Base-by-base conservation (phyloP, 2,113 vertebrate genomes). In the Cranoglanis bouderius region DNA sequence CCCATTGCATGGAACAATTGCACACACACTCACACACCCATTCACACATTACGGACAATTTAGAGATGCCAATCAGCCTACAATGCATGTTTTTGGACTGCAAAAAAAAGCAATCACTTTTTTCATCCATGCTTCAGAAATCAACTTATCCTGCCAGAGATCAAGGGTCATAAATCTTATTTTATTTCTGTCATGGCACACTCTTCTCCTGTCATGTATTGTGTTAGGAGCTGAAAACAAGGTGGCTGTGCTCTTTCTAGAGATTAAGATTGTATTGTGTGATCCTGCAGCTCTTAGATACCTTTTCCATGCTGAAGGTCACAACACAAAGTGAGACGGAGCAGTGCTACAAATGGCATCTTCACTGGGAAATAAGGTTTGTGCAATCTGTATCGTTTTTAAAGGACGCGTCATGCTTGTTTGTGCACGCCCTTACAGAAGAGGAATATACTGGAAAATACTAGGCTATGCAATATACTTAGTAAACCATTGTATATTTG, bases 181-280 rank as follows among this genome's bases (percentile, higher is more conserved):
- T 89, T 82, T 82, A 78, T 59, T 53, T 65, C 80, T 61, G 53
- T 51, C 85, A 83, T 4, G 18, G 65, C 67, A 29, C 85, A 86
- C 81, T 83, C 84, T 63, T 43, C 18, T 51, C 65, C 57, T 86
- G 78, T 89, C 77, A 86, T 49, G 57, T 82, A 86, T 74, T 86
- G 88, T 82, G 65, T 86, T 89, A 81, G 40, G 77, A 89, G 78
- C 78, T 38, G 61, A 46, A 82, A 86, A 89, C 84, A 89, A 59
- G 38, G 63, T 74, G 35, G 38, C 40, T 35, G 6, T 74, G 29
- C 19, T n/a, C 55, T 72, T 55, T 74, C n/a, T n/a, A 82, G 53
- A 61, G 85, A 49, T 38, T 49, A 81, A 51, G 61, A 89, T 86
- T 85, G 59, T 35, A 82, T 81, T 32, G 21, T 67, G 78, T 89